Base-by-base conservation (phyloP, 2,888 invertebrate species). In the Chaitophorus viminalis region DNA sequence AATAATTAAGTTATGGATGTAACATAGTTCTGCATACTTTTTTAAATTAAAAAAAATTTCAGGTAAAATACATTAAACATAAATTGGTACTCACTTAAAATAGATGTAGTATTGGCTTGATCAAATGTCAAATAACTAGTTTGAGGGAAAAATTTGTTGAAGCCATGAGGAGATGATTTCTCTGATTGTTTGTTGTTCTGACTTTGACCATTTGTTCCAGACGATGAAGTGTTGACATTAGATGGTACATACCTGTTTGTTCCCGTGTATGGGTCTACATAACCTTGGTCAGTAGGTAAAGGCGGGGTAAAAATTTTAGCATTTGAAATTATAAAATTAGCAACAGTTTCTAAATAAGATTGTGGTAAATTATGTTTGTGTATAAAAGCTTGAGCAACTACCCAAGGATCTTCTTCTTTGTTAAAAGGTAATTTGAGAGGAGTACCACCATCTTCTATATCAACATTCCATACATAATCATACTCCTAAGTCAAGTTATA, bases 381-480 rank as follows among this genome's bases (percentile, higher is more conserved):
- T 89, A 99, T 95, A 91, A 99, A 99, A 52, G 94, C 93, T 91
- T 99, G 97, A 0, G 99, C 98, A 0, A 95, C 96, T 83, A 94
- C 93, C 95, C 97, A 99, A 0, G 98, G 98, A 92, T 99, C 98
- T 90, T 99, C 97, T 33, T 93, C 94, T 89, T 93, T 93, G 92
- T 99, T 98, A 91, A 95, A 99, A 0, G 98, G 98, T 89, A 99
- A 92, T 91, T 99, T 98, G 31, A 98, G 92, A 0, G 97, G 94
- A 0, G 97, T 96, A 79, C 94, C 94, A 0, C 96, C 97, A 91
- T 98, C 98, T 91, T 98, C 96, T 87, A 99, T 95, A 90, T 98
- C 98, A n/a, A 99, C 97, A 90, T 94, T 95, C 91, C 99, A 99
- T 52, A 99, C 98, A 92, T 94, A 98, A 92, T 99, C 99, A 91